Percentiles rank a stretch among this genome's conserved stretches.
These are phyloP conservation scores for Hyposoter didymator DNA, from an alignment of 2,888 invertebrate species.

Conservation along the genomic window DNA sequence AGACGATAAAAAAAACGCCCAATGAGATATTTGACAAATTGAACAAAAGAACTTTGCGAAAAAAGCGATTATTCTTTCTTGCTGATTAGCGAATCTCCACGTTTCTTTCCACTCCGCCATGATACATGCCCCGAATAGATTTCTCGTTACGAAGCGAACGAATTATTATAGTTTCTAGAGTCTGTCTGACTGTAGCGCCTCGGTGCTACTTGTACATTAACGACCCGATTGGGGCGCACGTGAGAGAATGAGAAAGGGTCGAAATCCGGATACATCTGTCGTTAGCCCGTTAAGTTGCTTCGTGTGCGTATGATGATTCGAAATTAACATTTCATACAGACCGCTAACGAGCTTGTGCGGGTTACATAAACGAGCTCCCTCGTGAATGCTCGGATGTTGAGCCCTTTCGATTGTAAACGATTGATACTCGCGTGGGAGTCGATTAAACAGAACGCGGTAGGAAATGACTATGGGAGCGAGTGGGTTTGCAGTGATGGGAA, in stretches of 20 bases:
- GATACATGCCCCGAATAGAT: not conserved
- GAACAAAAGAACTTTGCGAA: not conserved
- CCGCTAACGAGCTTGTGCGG: not conserved
- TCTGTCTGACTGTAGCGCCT: not conserved
- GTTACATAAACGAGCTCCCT: not conserved
- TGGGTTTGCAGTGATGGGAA: not conserved
- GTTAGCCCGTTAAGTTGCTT: slow-evolving; percentile 19
- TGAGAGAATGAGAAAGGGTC: not conserved
- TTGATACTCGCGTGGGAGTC: not conserved
- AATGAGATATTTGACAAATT: not conserved
- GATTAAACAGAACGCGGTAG: not conserved
- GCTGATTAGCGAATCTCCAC: no score
- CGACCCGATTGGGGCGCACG: slow-evolving; percentile 6
- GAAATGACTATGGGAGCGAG: not conserved
- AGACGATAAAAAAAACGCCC: not conserved
- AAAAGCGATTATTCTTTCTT: no score
- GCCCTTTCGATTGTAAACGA: not conserved
- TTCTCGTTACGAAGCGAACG: not conserved
- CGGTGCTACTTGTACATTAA: slow-evolving; percentile 34
- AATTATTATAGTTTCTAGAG: not conserved
- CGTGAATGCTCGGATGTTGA: not conserved
- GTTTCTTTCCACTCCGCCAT: not conserved
- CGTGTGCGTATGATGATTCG: slow-evolving; percentile 11
- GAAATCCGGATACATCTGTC: slow-evolving; percentile 28
- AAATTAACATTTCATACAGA: not conserved